A percentile compares a stretch with the other conserved stretches of the same genome.
These are phyloP conservation scores for Thermophis baileyi DNA, from an alignment of 2,113 vertebrate genomes.

Conservation along the genomic window DNA sequence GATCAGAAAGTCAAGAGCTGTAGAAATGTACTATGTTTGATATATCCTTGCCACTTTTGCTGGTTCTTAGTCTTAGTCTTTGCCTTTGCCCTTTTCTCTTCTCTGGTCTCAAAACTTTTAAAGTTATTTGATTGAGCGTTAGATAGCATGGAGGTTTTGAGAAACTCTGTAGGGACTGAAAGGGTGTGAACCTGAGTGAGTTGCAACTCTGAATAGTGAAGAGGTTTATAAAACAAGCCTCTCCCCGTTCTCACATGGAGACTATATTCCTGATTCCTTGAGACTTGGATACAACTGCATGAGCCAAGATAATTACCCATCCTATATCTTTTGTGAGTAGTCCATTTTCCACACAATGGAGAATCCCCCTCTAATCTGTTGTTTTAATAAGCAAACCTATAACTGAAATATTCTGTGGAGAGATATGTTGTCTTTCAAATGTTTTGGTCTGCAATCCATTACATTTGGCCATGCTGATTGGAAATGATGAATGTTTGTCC, in stretches of 20 bases:
- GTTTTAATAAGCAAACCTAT: background rate
- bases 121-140: background rate
- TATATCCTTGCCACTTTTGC: background rate
- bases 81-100: background rate
- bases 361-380: background rate
- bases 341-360: background rate
- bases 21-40: background rate
- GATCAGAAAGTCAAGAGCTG: background rate
- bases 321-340: background rate
- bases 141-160: background rate
- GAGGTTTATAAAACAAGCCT: background rate
- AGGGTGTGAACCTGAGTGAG: background rate
- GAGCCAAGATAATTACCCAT: background rate
- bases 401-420: background rate
- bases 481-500: background rate
- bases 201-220: background rate
- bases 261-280: background rate
- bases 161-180: background rate
- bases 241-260: background rate
- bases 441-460: background rate
- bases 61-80: background rate
- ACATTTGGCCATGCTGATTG: background rate
- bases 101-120: background rate
- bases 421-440: background rate
- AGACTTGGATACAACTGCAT: background rate